Base-by-base conservation (phyloP, 2,888 invertebrate species). In the Erynnis tages region DNA sequence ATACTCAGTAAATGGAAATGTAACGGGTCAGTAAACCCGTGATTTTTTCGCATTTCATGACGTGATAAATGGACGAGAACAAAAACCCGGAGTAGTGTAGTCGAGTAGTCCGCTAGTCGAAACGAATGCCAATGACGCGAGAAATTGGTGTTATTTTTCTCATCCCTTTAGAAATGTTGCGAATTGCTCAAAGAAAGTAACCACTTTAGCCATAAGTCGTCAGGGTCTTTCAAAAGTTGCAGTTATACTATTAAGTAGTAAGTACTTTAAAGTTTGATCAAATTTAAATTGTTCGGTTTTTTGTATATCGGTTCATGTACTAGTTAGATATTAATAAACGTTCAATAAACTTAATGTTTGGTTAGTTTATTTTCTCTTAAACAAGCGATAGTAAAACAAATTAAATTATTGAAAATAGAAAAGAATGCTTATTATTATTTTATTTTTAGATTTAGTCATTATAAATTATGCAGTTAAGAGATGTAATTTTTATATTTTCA, bases 1-100 rank as follows among this genome's bases (percentile, higher is more conserved):
- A 78, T 70, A 71, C 73, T 75, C 68, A 71, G 80, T 77, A 82
- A 83, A 85, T 83, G 79, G 81, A 80, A 83, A 82, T 79, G 78
- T 71, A 76, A 75, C 83, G 82, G 84, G 80, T 83, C 82, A 84
- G 77, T 78, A 73, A 73, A 66, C 68, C 62, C 61, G 76, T 73
- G 79, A 79, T 63, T 65, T 80, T 79, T 76, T 79, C 75, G 68
- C 74, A 66, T 76, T 73, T 71, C 77, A 69, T 73, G 78, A 67
- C 76, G 79, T 84, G 86, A 85, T 85, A 84, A 85, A 86, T 84
- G 82, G 75, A 60, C 65, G 66, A 66, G 44, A 52, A 52, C 37
- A 52, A 52, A 52, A 52, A 52, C 30, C 14, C 25, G 40, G 29
- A 37, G 50, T 44, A 52, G 44, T 44, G 35, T 37, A 62, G 63